Evolutionary conservation across 2,888 invertebrate genomes (phyloP), one percentile per base, ranked within the genome.

Genomic region (Zygogramma bicolorata): DNA sequence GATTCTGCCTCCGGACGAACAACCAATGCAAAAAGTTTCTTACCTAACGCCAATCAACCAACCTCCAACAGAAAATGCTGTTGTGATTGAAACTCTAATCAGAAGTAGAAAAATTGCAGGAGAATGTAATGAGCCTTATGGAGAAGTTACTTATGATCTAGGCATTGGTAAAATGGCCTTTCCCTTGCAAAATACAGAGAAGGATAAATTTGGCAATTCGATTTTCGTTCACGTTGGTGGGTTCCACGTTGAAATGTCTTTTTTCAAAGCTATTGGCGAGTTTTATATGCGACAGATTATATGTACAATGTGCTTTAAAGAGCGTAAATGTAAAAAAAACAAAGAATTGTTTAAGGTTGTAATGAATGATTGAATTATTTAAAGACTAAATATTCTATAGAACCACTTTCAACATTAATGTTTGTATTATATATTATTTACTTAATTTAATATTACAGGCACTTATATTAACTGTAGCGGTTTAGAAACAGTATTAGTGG

Each of bases 211-310:
- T n/a, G n/a, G n/a, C n/a, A n/a, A n/a, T n/a, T n/a, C n/a, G n/a
- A n/a, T n/a, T n/a, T 83, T 83, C 40, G 82, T 83, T 59, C 70
- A 82, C 46, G 66, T 83, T 3, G 82, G 81, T 59, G 22, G 74
- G 15, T 83, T 83, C 67, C 81, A 83, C 42, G 77, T 81, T 13
- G 4, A 15, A 27, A 77, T 79, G 76, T 72, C 81, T 73, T 75
- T 78, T 10, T 80, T 70, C 69, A 80, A 81, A 74, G 81, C 80
- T 53, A 53, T 82, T n/a, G n/a, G n/a, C n/a, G n/a, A n/a, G n/a
- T n/a, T n/a, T n/a, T n/a, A n/a, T n/a, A n/a, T n/a, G n/a, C n/a
- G n/a, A n/a, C n/a, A n/a, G n/a, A n/a, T n/a, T n/a, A n/a, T n/a
- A n/a, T n/a, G n/a, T n/a, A n/a, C n/a, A n/a, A n/a, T n/a, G n/a